These are phyloP conservation scores for Orthonevra nobilis DNA, from an alignment of 2,888 invertebrate species.

Conservation along the genomic window DNA sequence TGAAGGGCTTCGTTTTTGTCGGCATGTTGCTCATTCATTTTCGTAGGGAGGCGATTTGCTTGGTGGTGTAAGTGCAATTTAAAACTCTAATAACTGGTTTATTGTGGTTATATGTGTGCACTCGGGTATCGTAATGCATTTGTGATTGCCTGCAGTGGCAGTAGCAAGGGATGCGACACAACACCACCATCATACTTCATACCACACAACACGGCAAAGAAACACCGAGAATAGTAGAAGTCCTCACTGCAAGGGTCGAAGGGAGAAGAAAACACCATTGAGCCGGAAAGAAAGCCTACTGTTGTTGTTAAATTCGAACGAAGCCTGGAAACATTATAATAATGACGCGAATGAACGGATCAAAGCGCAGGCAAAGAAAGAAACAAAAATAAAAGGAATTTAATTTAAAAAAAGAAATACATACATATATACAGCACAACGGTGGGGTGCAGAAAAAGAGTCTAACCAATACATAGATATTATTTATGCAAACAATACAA, in stretches of 20 bases:
- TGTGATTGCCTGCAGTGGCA: slow-evolving; percentile 33
- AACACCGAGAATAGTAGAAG: slow-evolving; percentile 43
- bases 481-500: slow-evolving; percentile 20
- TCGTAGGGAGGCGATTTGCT: slow-evolving; percentile 11
- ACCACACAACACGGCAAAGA: not conserved
- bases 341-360: slow-evolving; percentile 64
- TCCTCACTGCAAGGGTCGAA: slow-evolving; percentile 24
- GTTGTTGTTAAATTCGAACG: slow-evolving; percentile 46
- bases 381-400: slow-evolving; percentile 60
- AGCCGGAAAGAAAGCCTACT: slow-evolving; percentile 62
- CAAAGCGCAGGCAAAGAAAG: slow-evolving; percentile 46
- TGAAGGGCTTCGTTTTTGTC: slow-evolving; percentile 62
- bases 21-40: slow-evolving; percentile 40
- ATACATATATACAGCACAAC: slow-evolving; percentile 16
- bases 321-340: slow-evolving; percentile 61
- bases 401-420: slow-evolving; percentile 34
- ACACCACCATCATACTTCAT: slow-evolving; percentile 35
- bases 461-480: slow-evolving; percentile 25
- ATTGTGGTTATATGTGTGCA: slow-evolving; percentile 64
- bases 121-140: slow-evolving; percentile 33
- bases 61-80: slow-evolving; percentile 44
- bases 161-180: slow-evolving; percentile 66
- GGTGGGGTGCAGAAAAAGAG: slow-evolving; percentile 20
- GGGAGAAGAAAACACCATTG: slow-evolving; percentile 50
- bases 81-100: slow-evolving; percentile 67